Percentiles rank a stretch among this genome's conserved stretches.
Conservation (phyloP, 2,113 vertebrate species). For the Thermophis baileyi region DNA sequence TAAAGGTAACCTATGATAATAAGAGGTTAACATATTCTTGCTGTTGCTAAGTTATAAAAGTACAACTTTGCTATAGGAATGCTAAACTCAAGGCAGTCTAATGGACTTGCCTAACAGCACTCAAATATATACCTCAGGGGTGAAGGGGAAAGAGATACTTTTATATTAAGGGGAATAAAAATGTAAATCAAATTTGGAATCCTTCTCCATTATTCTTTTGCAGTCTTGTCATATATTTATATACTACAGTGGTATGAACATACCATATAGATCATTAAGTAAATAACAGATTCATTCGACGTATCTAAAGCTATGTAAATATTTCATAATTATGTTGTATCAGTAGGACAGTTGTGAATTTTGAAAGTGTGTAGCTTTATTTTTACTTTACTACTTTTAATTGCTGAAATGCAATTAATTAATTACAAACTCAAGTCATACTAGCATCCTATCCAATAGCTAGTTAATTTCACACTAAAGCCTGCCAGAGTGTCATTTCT, state of each 20-base stretch:
- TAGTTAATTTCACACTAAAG: neutral
- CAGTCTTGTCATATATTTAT: neutral
- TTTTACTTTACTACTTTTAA: neutral
- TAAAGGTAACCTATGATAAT: neutral
- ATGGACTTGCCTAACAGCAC: neutral
- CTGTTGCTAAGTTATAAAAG: neutral
- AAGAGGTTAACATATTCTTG: neutral
- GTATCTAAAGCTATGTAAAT: neutral
- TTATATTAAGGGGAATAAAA: neutral
- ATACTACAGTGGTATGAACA: neutral
- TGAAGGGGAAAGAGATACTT: neutral
- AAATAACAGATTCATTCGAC: neutral
- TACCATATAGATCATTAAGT: neutral
- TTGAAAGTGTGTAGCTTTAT: neutral
- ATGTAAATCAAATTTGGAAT: neutral
- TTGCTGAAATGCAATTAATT: neutral
- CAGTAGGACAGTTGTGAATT: neutral
- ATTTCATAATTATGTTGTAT: neutral
- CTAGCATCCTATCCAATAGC: neutral
- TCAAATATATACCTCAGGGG: neutral
- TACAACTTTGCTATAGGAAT: neutral
- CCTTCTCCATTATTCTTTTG: neutral
- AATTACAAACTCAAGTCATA: neutral
- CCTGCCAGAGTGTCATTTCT: neutral
- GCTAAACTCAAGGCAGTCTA: neutral